phyloP scores from a whole-genome alignment of 1,140 invertebrate genomes.

The Phenacoccus solenopsis region DNA sequence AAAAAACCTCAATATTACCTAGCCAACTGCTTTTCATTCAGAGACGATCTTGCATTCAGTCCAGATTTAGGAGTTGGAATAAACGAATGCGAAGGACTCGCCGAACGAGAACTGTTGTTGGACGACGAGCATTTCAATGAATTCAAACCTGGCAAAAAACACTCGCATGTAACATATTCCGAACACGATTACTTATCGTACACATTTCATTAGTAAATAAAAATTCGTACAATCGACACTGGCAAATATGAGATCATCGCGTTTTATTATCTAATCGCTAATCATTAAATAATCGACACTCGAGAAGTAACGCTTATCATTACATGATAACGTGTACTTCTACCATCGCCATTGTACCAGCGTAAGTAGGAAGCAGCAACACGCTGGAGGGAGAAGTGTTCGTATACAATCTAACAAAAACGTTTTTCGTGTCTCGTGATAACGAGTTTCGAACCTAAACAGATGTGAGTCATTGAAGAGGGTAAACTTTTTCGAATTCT shows the following conservation, averaged over 20 bases:
- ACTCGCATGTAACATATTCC: no score
- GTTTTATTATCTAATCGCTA: neutral
- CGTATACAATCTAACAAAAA: no score
- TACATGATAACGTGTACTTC: neutral
- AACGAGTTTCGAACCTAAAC: neutral
- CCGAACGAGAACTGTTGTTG: slow-evolving; percentile 36
- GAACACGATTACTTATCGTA: no score
- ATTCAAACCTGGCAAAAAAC: slow-evolving; percentile 20
- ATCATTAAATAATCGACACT: neutral
- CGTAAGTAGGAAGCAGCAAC: no score
- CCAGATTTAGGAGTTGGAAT: slow-evolving; percentile 37
- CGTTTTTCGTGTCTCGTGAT: neutral
- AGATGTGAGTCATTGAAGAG: neutral
- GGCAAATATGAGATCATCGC: no score
- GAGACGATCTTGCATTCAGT: slow-evolving; percentile 21
- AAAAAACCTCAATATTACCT: slow-evolving; percentile 21
- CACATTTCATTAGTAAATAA: no score
- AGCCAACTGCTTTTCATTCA: slow-evolving; percentile 29
- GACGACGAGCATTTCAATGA: slow-evolving; percentile 29
- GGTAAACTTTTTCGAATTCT: neutral
- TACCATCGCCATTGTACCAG: no score
- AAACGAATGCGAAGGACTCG: slow-evolving; percentile 37
- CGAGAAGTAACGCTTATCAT: neutral
- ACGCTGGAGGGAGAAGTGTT: no score
- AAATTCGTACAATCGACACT: no score